Base-by-base conservation (phyloP, 2,888 invertebrate species). In the Blomia tropicalis region DNA sequence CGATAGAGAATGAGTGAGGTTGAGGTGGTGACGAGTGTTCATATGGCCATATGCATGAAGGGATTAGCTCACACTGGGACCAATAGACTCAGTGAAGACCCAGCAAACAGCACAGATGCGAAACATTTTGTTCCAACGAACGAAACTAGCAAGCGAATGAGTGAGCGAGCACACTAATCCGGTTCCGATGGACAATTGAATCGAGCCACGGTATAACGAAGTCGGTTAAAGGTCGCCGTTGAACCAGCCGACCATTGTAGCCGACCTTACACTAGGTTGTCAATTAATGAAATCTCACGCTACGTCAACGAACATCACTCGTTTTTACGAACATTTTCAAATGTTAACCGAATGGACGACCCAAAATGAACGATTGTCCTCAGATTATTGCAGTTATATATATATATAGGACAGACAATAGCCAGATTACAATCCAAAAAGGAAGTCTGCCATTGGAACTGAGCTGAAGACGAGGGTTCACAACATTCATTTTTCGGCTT, bases 161-260 rank as follows among this genome's bases (percentile, higher is more conserved):
- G 7, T 47, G 7, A n/a, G 14, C 7, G 51, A 7, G 14, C 25
- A 56, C 19, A 14, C 29, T 56, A 56, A 56, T 56, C 56, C 56
- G 56, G 29, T 56, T 56, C 56, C 56, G 56, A 56, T 56, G 29
- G 29, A 56, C 56, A 56, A 56, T 56, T 56, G 29, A 11, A 32
- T 47, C n/a, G 23, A 14, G 17, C 11, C 29, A 56, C 56, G 56
- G 30, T 56, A 27, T 36, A 22, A 29, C 44, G 60, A 64, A 65
- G 65, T 62, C 51, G 23, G 51, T 47, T 47, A 27, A 14, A 22
- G 7, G 7, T 47, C 51, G 22, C 51, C 7, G 27, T 19, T 14
- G 17, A 11, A 11, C 51, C 22, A n/a, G n/a, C n/a, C 51, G 51
- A 11, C n/a, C 23, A 22, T 47, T 47, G 51, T 27, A 19, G n/a